Base-by-base conservation (phyloP, 2,797 vertebrate species). In the Aplochiton taeniatus region DNA sequence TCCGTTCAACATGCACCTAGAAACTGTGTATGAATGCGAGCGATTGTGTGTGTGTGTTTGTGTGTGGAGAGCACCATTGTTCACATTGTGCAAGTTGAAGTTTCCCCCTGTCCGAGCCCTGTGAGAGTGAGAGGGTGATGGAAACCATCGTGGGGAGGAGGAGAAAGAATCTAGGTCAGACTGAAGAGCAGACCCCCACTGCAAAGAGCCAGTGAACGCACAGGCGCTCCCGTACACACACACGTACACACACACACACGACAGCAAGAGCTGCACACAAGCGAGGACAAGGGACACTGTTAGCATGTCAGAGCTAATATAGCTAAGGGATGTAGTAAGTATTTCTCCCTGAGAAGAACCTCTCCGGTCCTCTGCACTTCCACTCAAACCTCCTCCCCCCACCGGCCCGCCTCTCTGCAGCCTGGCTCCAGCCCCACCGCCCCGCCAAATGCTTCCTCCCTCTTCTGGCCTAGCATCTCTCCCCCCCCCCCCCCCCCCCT, bases 301-400 rank as follows among this genome's bases (percentile, higher is more conserved):
- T 47, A 70, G 68, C 66, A 73, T 74, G 78, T 73, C 66, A 78
- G 63, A 73, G 74, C 62, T 54, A 55, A 69, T 75, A 61, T 46
- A 69, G 31, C 31, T 31, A 77, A 73, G 84, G 85, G 87, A 88
- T 89, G 87, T 87, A 77, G 85, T 73, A 82, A 87, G 85, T 88
- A 85, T 84, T 80, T 81, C 84, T 91, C 87, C 89, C 89, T 91
- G 89, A 91, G 88, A 88, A 88, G 87, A 76, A 62, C 66, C 56
- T 83, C 68, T 50, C 50, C 20, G 41, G 67, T 69, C 79, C 75
- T 77, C 75, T 65, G 86, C 89, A 89, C 86, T 77, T 41, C 76
- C 18, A 16, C 50, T 19, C 18, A 11, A 52, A 18, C 18, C 16
- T 54, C 17, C 52, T 11, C 20, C 54, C 3, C 42, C 14, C 14